Evolutionary conservation across 2,797 vertebrate species (phyloP), one percentile per base, ranked within the genome.

Genomic region (Sebastes hubbsi): DNA sequence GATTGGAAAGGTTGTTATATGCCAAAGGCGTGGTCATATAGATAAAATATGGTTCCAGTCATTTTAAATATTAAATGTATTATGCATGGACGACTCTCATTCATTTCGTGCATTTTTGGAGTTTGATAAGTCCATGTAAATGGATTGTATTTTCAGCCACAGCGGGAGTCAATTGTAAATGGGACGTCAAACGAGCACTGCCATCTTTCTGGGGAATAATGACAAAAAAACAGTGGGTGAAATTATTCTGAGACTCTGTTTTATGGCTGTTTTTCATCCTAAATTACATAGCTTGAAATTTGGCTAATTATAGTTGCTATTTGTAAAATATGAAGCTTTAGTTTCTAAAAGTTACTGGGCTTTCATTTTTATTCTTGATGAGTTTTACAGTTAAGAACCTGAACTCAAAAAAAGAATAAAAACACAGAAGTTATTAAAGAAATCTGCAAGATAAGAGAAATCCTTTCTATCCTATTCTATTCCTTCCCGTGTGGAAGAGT

Each of bases 21-120:
- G 89, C 87, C 75, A 78, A 86, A 91, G 83, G 89, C 79, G 73
- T 88, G 84, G 88, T 85, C 92, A 73, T 86, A 80, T 70, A 88
- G 87, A 93, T 90, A 89, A 91, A 92, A 89, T 83, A 91, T 83
- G 76, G 80, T 87, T 79, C 80, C 72, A 82, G 77, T 88, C 77
- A 80, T 92, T 90, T 92, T 85, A 80, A 90, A 93, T 91, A 91
- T 94, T 90, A 91, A 92, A 92, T 91, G 80, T 91, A 94, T 94
- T 92, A 92, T 92, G 89, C 90, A 91, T 90, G 84, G 74, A 71
- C 75, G 71, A 75, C 77, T 88, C 81, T 87, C 73, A 77, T 92
- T 94, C 73, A 83, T 91, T 88, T 80, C 74, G 86, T 80, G 75
- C 60, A 11, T 91, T 88, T 49, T 86, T 82, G 6, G 20, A 77